Evolutionary conservation across 2,888 invertebrate species (phyloP).

Genomic region (Idaea biselata): DNA sequence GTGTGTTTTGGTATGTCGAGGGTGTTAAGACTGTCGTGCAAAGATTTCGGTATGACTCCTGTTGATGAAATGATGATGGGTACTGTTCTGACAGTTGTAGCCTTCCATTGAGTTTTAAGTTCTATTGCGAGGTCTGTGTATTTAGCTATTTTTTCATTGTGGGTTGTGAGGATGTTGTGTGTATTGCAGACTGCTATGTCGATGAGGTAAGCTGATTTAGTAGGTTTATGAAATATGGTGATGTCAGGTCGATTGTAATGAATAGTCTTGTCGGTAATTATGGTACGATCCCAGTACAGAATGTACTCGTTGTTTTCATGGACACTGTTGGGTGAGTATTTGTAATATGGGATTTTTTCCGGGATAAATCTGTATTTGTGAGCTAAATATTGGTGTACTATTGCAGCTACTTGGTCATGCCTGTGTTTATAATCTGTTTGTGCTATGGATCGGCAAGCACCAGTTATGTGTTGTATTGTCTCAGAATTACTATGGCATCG

Average conservation of each 20-base stretch:
- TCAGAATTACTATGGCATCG: slow-evolving; percentile 18
- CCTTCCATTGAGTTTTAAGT: slow-evolving; percentile 11
- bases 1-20: background rate
- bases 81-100: background rate
- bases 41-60: background rate
- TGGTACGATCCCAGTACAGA: slow-evolving; percentile 11
- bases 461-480: slow-evolving; percentile 27
- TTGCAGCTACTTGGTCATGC: slow-evolving; percentile 20
- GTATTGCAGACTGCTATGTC: background rate
- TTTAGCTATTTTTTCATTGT: slow-evolving; percentile 2
- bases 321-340: slow-evolving; percentile 6
- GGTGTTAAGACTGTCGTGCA: background rate
- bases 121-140: slow-evolving; percentile 7
- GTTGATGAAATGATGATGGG: background rate
- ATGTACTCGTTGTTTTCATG: slow-evolving; percentile 3
- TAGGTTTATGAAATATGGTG: background rate
- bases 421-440: slow-evolving; percentile 24
- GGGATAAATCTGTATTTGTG: slow-evolving; percentile 3
- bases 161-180: slow-evolving; percentile 4
- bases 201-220: background rate
- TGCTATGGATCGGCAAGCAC: slow-evolving; percentile 17
- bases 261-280: slow-evolving; percentile 8
- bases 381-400: slow-evolving; percentile 17
- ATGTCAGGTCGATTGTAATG: slow-evolving; percentile 13
- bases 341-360: slow-evolving; percentile 6